Evolutionary conservation across 92 coral and sea anemone genomes (phyloP).

Genomic region (Epizoanthus illoricatus): DNA sequence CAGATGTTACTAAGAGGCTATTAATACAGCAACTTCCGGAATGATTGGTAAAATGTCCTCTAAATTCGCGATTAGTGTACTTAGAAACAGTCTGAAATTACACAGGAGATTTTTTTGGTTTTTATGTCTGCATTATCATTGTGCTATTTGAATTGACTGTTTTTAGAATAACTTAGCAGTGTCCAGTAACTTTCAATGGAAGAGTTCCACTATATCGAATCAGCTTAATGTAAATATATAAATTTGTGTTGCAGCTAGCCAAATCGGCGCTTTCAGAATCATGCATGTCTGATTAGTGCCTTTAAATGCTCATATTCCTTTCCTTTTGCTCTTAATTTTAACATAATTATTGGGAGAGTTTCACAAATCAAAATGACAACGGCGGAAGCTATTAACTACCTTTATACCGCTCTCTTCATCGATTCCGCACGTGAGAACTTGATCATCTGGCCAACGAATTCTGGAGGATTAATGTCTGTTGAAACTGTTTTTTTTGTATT

Average conservation of each 20-base stretch:
- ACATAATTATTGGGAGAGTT: slow-evolving; percentile 12
- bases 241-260: neutral
- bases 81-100: neutral
- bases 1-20: slow-evolving; percentile 30
- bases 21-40: slow-evolving; percentile 1
- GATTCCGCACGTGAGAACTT: too few species aligned
- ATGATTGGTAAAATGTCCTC: slow-evolving; percentile 27
- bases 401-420: neutral
- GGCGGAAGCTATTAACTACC: slow-evolving; percentile 28
- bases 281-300: neutral
- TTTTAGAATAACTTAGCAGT: neutral
- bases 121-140: neutral
- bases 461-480: too few species aligned
- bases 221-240: neutral
- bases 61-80: neutral
- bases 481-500: too few species aligned
- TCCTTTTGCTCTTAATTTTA: neutral
- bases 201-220: neutral
- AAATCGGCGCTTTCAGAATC: slow-evolving; percentile 3
- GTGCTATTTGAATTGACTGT: neutral
- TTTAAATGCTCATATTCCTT: neutral
- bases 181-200: too few species aligned
- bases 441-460: too few species aligned
- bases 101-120: neutral
- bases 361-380: slow-evolving; percentile 1